Conservation (phyloP, 2,888 invertebrate species). For the Pheosia gnoma region DNA sequence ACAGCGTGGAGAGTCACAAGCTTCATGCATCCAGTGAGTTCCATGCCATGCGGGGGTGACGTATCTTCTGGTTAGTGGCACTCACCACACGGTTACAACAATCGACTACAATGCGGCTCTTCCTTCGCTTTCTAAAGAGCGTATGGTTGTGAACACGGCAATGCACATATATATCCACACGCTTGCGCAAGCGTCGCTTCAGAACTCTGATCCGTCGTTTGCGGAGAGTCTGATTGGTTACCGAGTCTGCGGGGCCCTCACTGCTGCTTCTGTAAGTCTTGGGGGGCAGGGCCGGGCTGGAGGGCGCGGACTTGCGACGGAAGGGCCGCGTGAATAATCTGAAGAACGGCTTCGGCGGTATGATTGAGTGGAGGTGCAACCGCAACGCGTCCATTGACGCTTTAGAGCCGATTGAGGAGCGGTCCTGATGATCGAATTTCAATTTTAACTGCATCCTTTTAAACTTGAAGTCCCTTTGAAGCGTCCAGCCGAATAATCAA, state of each 20-base stretch:
- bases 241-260: slow-evolving; percentile 78
- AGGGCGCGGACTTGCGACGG: slow-evolving; percentile 87
- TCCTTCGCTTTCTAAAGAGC: slow-evolving; percentile 59
- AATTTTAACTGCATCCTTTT: slow-evolving; percentile 4
- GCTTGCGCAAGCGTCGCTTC: slow-evolving; percentile 71
- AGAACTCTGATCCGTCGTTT: slow-evolving; percentile 64
- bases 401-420: slow-evolving; percentile 81
- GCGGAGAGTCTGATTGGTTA: slow-evolving; percentile 68
- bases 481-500: no score
- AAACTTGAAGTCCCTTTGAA: background rate
- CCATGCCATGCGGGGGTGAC: slow-evolving; percentile 63
- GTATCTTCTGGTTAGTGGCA: slow-evolving; percentile 63
- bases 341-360: slow-evolving; percentile 85
- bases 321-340: slow-evolving; percentile 87
- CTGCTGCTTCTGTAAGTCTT: slow-evolving; percentile 79
- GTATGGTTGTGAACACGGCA: slow-evolving; percentile 66
- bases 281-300: slow-evolving; percentile 85
- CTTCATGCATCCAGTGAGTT: slow-evolving; percentile 58
- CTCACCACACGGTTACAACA: slow-evolving; percentile 81
- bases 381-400: slow-evolving; percentile 79
- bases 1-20: slow-evolving; percentile 44
- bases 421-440: slow-evolving; percentile 69
- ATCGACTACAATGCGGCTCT: slow-evolving; percentile 55
- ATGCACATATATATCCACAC: slow-evolving; percentile 77
- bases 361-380: slow-evolving; percentile 82